These are phyloP conservation scores for Willowsia nigromaculata DNA, from an alignment of 2,888 invertebrate species.

Conservation along the genomic window DNA sequence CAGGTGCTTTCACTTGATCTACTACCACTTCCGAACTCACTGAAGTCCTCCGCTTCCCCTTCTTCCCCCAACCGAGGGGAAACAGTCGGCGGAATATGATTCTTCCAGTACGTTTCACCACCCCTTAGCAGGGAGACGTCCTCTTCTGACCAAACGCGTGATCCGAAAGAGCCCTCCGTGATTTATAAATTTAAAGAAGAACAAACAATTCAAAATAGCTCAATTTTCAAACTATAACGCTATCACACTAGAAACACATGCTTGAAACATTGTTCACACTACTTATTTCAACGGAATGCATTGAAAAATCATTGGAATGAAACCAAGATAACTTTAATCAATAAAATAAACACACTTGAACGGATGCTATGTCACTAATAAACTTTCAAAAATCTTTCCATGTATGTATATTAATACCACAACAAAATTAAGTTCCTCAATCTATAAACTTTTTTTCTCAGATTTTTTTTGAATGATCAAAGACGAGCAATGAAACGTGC, in stretches of 20 bases:
- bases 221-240: neutral
- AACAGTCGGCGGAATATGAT: conserved; percentile 66
- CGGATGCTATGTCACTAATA: too few relatives aligned
- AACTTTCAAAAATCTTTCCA: too few relatives aligned
- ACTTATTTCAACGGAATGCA: neutral
- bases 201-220: neutral
- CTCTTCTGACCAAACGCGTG: conserved; percentile 36
- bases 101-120: conserved; percentile 46
- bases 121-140: conserved; percentile 32
- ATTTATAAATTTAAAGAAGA: conserved; percentile 12
- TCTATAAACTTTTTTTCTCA: too few relatives aligned
- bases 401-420: too few relatives aligned
- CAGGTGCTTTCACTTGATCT: conserved; percentile 62
- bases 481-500: too few relatives aligned
- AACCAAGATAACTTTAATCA: too few relatives aligned
- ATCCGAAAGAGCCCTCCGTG: conserved; percentile 36
- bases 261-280: neutral
- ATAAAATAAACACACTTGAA: too few relatives aligned
- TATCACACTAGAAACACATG: neutral
- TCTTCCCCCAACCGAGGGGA: conserved; percentile 68
- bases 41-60: conserved; percentile 61
- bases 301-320: neutral
- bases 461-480: too few relatives aligned
- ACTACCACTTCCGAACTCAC: conserved; percentile 57
- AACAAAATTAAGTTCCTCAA: too few relatives aligned